Evolutionary conservation across 2,888 invertebrate species (phyloP).

Genomic region (Drosophila kambysellisi): DNA sequence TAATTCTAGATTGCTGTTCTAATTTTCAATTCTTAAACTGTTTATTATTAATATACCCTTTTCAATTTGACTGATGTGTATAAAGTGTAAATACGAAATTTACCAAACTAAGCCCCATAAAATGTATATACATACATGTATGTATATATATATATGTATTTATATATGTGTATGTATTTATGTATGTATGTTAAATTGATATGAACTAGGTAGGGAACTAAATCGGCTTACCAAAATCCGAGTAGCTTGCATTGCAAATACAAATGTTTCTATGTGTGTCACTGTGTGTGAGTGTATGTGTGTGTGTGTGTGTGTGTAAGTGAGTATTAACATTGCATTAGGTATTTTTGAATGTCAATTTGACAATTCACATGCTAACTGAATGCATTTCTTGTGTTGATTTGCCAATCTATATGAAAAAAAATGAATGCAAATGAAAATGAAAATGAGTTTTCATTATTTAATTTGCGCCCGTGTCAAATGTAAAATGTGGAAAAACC

Average conservation of each 20-base stretch:
- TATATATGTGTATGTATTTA: not conserved
- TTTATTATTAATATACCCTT: not conserved
- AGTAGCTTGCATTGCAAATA: not conserved
- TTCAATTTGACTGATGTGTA: not conserved
- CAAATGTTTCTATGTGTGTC: not conserved
- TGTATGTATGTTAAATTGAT: not conserved
- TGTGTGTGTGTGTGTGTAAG: not conserved
- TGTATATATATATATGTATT: not conserved
- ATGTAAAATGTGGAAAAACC: slow-evolving; percentile 53
- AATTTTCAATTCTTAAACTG: not conserved
- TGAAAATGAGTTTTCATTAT: slow-evolving; percentile 26
- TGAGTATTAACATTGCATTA: slow-evolving; percentile 17
- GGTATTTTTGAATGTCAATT: slow-evolving; percentile 20
- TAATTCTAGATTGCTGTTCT: not conserved
- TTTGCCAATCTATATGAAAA: slow-evolving; percentile 1
- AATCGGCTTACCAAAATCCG: slow-evolving; percentile 43
- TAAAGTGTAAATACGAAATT: slow-evolving; percentile 1
- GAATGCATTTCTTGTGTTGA: slow-evolving; percentile 27
- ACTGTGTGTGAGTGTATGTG: not conserved
- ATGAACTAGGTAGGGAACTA: not conserved
- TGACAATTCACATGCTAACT: slow-evolving; percentile 32
- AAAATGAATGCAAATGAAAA: not conserved
- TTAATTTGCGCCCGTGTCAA: slow-evolving; percentile 39
- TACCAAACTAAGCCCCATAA: not conserved
- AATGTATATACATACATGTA: not conserved